Percentiles rank a stretch among this genome's conserved stretches.
Evolutionary conservation across 1,140 invertebrate species (phyloP).

Genomic region (Colletes latitarsis): DNA sequence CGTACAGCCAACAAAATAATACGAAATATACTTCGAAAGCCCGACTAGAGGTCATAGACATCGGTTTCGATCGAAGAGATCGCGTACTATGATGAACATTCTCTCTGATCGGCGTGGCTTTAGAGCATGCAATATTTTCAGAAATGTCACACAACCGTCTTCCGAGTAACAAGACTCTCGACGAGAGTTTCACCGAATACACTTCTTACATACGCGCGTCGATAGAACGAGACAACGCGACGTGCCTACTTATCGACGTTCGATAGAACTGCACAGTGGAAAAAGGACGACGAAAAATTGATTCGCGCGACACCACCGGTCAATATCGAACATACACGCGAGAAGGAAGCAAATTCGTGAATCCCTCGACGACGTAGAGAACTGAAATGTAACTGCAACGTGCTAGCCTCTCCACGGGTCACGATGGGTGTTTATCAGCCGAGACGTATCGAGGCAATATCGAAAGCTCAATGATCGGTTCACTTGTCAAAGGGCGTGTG

Average conservation of each 20-base stretch:
- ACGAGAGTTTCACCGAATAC: background rate
- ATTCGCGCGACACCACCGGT: background rate
- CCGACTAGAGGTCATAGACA: too few relatives aligned
- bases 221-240: too few relatives aligned
- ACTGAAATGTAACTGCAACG: conserved; percentile 7
- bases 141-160: too few relatives aligned
- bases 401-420: background rate
- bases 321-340: conserved; percentile 1
- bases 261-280: background rate
- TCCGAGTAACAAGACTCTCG: too few relatives aligned
- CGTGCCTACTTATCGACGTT: conserved; percentile 5
- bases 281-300: background rate
- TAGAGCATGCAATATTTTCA: too few relatives aligned
- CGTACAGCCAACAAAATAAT: too few relatives aligned
- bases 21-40: too few relatives aligned
- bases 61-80: too few relatives aligned
- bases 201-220: too few relatives aligned
- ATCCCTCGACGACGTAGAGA: background rate
- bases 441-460: background rate
- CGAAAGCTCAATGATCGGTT: conserved; percentile 38
- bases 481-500: conserved; percentile 49
- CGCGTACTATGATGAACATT: too few relatives aligned
- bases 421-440: conserved; percentile 8
- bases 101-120: too few relatives aligned
- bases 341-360: background rate